Evolutionary conservation across 2,888 invertebrate species (phyloP), one percentile per base, ranked within the genome.

Genomic region (Opisthograptis luteolata): DNA sequence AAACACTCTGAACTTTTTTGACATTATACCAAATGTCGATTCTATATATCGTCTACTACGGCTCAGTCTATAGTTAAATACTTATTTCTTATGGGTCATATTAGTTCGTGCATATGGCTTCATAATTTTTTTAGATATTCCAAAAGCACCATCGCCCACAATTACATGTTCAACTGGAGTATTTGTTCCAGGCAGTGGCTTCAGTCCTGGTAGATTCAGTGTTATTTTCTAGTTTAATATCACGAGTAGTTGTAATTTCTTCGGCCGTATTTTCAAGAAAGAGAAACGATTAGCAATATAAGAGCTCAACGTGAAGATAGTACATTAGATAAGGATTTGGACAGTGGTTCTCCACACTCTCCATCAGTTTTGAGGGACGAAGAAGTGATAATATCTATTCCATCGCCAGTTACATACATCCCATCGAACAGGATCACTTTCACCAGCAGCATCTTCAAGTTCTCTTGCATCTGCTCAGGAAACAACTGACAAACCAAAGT

Each of bases 81-180:
- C 9, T 17, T 32, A 17, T 32, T 32, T 32, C 36, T 60, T 60
- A 19, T 56, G 40, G 25, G 55, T 61, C 60, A 64, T 55, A 50
- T 60, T 58, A 32, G 25, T 41, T 50, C 60, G 48, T 10, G 35
- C 62, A 59, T 58, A 66, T 39, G 68, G 66, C 35, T 50, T 58
- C 46, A 68, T 9, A 22, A 39, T 24, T 41, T 52, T 35, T 2
- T 54, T 37, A 0, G 67, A 68, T 60, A 71, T 60, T 49, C 62
- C 61, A 63, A 73, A 70, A 34, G 68, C 69, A 40, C 59, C 66
- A 67, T 70, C 64, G 19, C 52, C 65, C 6, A 63, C 54, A 58
- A 65, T 62, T 13, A 64, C 53, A 56, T 64, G 52, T 42, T 43
- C 15, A 46, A 66, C 58, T 62, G 64, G 55, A 54, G 7, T 47